phyloP scores from a whole-genome alignment of 2,797 vertebrate species.

The Pseudochirops cupreus region DNA sequence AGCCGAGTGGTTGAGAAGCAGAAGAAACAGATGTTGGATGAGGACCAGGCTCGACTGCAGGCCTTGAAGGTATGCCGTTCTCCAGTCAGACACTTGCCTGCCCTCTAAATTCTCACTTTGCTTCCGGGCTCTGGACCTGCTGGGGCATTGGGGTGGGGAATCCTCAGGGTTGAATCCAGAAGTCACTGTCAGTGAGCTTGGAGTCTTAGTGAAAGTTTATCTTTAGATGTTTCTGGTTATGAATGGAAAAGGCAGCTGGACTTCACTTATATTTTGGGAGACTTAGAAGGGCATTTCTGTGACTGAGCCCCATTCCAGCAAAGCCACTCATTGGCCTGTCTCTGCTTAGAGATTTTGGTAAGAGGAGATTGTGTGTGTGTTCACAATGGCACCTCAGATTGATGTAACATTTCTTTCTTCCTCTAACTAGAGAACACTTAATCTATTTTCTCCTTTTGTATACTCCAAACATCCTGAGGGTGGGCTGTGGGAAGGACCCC shows the following conservation, averaged over 20 bases:
- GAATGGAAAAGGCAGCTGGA: too few relatives aligned
- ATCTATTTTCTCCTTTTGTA: too few relatives aligned
- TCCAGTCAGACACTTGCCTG: background rate
- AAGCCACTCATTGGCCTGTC: background rate
- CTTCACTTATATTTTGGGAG: background rate
- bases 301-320: background rate
- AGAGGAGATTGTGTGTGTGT: too few relatives aligned
- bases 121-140: background rate
- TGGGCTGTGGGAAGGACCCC: background rate
- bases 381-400: too few relatives aligned
- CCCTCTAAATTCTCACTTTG: background rate
- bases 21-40: slow-evolving; percentile 94
- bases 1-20: slow-evolving; percentile 95
- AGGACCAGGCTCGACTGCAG: slow-evolving; percentile 94
- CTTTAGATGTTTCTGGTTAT: background rate
- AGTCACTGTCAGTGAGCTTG: background rate
- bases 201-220: too few relatives aligned
- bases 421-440: background rate
- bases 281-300: background rate
- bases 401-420: background rate
- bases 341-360: background rate
- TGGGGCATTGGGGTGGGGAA: background rate
- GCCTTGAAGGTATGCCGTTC: slow-evolving; percentile 90
- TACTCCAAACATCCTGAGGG: background rate
- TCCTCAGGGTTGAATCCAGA: too few relatives aligned